Percentiles rank a stretch among this genome's conserved stretches.
Conservation (phyloP, 1,140 invertebrate genomes). For the Archivesica marissinica region DNA sequence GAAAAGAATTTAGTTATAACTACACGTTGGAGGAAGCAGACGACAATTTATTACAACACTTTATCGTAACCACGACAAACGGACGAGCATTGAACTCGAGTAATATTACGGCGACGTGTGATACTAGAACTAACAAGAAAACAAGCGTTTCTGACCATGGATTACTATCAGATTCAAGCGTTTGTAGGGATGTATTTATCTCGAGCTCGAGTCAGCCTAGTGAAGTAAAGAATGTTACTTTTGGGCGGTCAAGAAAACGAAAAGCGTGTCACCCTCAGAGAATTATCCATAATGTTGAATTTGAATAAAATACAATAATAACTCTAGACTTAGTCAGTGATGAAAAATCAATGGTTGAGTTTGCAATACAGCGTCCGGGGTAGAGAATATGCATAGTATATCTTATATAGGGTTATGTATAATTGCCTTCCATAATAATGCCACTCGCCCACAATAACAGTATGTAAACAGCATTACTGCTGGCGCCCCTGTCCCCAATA, state of each 20-base stretch:
- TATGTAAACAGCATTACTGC: too few relatives aligned
- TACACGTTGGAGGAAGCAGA: not conserved
- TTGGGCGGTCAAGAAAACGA: constrained; percentile 1
- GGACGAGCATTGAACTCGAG: not conserved
- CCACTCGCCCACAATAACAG: too few relatives aligned
- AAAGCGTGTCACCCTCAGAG: constrained; percentile 19
- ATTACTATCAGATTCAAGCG: not conserved
- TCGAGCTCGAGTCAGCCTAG: not conserved
- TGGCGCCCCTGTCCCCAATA: too few relatives aligned
- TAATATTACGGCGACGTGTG: not conserved
- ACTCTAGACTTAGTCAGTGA: too few relatives aligned
- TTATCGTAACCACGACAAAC: not conserved
- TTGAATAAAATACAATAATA: too few relatives aligned
- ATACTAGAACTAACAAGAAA: not conserved
- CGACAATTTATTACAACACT: not conserved
- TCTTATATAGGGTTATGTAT: too few relatives aligned
- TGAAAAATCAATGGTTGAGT: too few relatives aligned
- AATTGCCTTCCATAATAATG: too few relatives aligned
- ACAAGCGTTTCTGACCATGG: not conserved
- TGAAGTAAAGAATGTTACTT: too few relatives aligned
- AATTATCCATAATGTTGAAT: not conserved
- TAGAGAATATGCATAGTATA: too few relatives aligned
- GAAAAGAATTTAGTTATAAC: not conserved
- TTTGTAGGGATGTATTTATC: not conserved
- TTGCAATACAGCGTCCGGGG: too few relatives aligned